phyloP scores from a whole-genome alignment of 2,113 vertebrate genomes.

The Burhinus bistriatus region DNA sequence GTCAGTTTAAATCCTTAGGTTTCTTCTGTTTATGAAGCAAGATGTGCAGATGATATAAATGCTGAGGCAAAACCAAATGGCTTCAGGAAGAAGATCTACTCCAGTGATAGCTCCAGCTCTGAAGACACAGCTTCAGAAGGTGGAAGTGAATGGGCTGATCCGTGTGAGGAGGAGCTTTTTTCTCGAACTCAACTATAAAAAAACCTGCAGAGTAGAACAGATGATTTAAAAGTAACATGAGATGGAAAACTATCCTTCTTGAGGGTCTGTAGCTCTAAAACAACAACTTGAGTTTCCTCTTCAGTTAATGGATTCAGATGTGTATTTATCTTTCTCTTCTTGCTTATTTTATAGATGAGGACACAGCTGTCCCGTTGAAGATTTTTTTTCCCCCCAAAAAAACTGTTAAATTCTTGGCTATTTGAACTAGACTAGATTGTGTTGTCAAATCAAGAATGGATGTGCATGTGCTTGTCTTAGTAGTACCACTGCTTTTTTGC shows the following conservation, averaged over 20 bases:
- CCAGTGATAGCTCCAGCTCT: constrained; percentile 80
- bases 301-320: constrained; percentile 83
- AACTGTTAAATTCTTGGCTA: constrained; percentile 79
- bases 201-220: constrained; percentile 70
- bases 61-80: constrained; percentile 69
- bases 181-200: constrained; percentile 81
- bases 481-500: constrained; percentile 81
- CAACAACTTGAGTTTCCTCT: constrained; percentile 83
- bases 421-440: constrained; percentile 89
- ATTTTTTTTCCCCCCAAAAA: constrained; percentile 28
- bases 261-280: constrained; percentile 80
- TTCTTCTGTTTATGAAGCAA: constrained; percentile 91
- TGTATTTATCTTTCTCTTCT: constrained; percentile 83
- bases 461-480: constrained; percentile 91
- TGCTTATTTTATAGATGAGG: constrained; percentile 82
- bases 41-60: constrained; percentile 76
- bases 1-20: constrained; percentile 77
- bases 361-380: constrained; percentile 74
- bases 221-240: constrained; percentile 49
- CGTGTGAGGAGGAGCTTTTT: constrained; percentile 76
- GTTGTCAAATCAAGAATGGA: constrained; percentile 85
- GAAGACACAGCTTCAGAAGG: constrained; percentile 81
- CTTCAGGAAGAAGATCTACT: constrained; percentile 74
- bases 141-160: constrained; percentile 77
- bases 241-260: constrained; percentile 71